These are phyloP conservation scores for Nowickia ferox DNA, from an alignment of 2,888 invertebrate species.

Conservation along the genomic window DNA sequence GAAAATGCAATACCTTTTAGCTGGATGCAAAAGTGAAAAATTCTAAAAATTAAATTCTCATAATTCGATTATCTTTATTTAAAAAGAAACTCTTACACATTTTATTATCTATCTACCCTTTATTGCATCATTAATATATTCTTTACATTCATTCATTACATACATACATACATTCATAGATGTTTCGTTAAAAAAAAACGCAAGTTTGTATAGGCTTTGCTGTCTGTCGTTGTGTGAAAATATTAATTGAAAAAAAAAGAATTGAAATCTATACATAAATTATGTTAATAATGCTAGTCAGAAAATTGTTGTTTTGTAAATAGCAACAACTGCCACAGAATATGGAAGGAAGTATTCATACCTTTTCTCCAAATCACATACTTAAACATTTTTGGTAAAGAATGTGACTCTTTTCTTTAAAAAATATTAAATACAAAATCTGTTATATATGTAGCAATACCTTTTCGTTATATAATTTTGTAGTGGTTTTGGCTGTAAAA, in stretches of 20 bases:
- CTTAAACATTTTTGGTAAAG: constrained; percentile 65
- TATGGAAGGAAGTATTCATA: constrained; percentile 39
- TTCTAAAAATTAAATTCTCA: no score
- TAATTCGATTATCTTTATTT: no score
- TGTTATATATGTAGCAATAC: constrained; percentile 55
- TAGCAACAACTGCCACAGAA: constrained; percentile 33
- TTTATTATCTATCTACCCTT: neutral
- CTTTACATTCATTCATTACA: neutral
- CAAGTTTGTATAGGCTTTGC: constrained; percentile 69
- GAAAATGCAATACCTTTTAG: no score
- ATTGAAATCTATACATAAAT: constrained; percentile 1
- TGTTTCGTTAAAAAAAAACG: constrained; percentile 26
- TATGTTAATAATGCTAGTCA: constrained; percentile 49
- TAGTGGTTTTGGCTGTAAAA: constrained; percentile 70
- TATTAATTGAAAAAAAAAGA: constrained; percentile 17
- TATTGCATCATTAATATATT: constrained; percentile 59
- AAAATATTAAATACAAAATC: constrained; percentile 65
- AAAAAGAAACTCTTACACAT: neutral
- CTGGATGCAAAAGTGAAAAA: no score
- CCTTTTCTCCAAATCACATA: constrained; percentile 42
- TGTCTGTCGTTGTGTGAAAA: constrained; percentile 63
- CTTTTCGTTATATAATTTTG: constrained; percentile 54
- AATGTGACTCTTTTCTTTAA: constrained; percentile 45
- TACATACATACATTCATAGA: neutral
- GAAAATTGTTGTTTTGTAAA: constrained; percentile 9